These are phyloP conservation scores for Serilophus lunatus DNA, from an alignment of 2,113 vertebrate genomes.

Conservation along the genomic window DNA sequence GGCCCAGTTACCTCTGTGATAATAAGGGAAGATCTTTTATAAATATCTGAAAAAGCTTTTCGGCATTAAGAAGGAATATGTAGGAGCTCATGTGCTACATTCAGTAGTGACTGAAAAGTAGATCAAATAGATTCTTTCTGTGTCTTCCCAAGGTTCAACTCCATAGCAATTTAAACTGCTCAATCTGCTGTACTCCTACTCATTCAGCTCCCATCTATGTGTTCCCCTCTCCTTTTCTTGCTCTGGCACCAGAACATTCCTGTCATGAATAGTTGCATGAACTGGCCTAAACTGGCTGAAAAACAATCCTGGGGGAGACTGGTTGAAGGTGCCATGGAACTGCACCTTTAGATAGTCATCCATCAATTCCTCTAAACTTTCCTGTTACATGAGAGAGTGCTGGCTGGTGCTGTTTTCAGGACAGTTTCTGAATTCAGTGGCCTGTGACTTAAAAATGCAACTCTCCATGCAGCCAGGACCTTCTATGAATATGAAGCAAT, in stretches of 20 bases:
- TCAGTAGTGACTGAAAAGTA: not conserved
- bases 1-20: not conserved
- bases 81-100: not conserved
- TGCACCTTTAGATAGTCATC: not conserved
- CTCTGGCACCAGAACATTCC: not conserved
- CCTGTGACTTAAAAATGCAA: not conserved
- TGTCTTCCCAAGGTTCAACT: not conserved
- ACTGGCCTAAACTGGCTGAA: constrained; percentile 6
- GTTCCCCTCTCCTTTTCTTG: not conserved
- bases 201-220: not conserved
- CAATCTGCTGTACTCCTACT: not conserved
- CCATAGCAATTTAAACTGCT: not conserved
- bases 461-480: not conserved
- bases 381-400: rapidly evolving
- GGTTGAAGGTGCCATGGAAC: not conserved
- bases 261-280: not conserved
- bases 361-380: not conserved
- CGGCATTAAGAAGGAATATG: not conserved
- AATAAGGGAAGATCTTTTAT: not conserved
- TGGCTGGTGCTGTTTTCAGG: not conserved
- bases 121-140: not conserved
- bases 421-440: not conserved
- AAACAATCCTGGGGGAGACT: not conserved
- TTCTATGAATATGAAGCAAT: not conserved
- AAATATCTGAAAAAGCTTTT: not conserved